Conservation (phyloP, 1,140 invertebrate species). For the Diorhabda elongata region DNA sequence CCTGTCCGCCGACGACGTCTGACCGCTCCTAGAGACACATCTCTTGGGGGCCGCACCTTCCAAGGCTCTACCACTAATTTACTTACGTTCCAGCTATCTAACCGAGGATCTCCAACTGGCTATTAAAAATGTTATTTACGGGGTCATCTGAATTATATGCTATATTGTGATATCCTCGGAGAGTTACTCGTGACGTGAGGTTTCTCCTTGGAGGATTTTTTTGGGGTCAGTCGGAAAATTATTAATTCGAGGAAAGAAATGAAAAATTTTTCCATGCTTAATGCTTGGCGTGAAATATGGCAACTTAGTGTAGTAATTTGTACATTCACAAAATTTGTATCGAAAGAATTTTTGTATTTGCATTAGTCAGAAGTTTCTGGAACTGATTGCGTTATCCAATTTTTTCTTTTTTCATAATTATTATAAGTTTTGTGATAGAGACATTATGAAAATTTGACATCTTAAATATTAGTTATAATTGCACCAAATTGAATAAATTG, state of each 20-base stretch:
- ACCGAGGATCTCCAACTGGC: constrained; percentile 22
- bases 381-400: too few species aligned
- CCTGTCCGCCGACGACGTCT: constrained; percentile 36
- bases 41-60: constrained; percentile 41
- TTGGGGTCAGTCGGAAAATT: background rate
- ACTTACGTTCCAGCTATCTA: constrained; percentile 35
- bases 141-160: constrained; percentile 13
- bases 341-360: too few species aligned
- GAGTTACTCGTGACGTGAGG: background rate
- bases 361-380: too few species aligned
- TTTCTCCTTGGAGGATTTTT: background rate
- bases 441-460: too few species aligned
- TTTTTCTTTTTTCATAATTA: too few species aligned
- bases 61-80: constrained; percentile 37
- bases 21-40: constrained; percentile 44
- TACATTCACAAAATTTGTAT: too few species aligned
- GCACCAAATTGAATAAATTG: too few species aligned
- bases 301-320: too few species aligned
- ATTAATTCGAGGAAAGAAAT: background rate
- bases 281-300: too few species aligned
- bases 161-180: background rate
- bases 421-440: too few species aligned
- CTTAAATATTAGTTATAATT: too few species aligned
- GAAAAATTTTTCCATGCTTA: background rate
- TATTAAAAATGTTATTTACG: constrained; percentile 31